A percentile compares a stretch with the other conserved stretches of the same genome.
These are phyloP conservation scores for Chaetorhynchus papuensis DNA, from an alignment of 2,113 vertebrate genomes.

Conservation along the genomic window DNA sequence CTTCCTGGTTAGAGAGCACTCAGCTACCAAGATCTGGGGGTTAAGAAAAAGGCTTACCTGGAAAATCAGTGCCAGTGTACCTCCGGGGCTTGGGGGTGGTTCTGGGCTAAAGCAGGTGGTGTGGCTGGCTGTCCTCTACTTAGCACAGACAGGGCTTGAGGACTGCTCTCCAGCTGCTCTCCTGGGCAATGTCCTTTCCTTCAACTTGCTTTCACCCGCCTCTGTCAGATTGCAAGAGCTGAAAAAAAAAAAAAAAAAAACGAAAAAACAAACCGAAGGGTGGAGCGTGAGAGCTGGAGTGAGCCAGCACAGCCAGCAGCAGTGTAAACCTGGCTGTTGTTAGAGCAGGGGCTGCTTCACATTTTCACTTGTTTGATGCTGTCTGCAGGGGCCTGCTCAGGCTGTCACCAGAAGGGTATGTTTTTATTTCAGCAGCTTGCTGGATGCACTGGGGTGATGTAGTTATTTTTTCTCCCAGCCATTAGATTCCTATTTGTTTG, in stretches of 20 bases:
- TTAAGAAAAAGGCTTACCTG: conserved; percentile 38
- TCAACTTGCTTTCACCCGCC: neutral
- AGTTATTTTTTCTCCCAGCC: fast-evolving
- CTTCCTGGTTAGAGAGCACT: neutral
- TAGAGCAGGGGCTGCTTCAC: neutral
- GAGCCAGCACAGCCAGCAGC: neutral
- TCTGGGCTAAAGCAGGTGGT: neutral
- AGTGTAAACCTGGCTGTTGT: neutral
- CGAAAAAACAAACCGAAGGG: neutral
- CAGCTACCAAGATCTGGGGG: neutral
- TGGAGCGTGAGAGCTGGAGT: neutral
- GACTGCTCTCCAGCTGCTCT: neutral
- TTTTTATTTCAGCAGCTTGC: neutral
- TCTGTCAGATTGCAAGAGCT: neutral
- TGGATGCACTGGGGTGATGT: fast-evolving
- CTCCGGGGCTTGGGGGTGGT: fast-evolving
- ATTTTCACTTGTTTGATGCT: neutral
- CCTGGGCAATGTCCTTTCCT: neutral
- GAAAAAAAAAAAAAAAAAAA: fast-evolving
- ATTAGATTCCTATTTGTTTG: neutral
- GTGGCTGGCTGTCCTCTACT: neutral
- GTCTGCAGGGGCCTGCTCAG: neutral
- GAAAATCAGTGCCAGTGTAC: neutral
- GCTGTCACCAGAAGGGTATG: neutral
- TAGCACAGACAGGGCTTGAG: neutral